Evolutionary conservation across 2,113 vertebrate genomes (phyloP), one percentile per base, ranked within the genome.

Genomic region (Nycticebus coucang): DNA sequence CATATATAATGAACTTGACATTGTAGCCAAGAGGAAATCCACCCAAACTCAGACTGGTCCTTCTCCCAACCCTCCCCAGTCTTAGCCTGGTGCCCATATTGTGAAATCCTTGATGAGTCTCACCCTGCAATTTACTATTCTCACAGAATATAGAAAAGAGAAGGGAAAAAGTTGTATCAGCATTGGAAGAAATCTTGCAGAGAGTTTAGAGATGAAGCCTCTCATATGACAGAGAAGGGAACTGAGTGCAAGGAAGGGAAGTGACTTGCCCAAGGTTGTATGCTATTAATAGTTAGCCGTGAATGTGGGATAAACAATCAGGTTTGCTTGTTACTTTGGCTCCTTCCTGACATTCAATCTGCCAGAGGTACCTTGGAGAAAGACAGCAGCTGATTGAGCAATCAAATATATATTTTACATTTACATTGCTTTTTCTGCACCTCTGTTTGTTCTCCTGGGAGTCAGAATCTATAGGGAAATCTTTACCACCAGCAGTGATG

Each of bases 281-380:
- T 50, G 33, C 45, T 50, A 50, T 50, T 50, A 50, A 84, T 57
- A 37, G 60, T 79, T 80, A 77, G 35, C 55, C 50, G 24, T 30
- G 26, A 57, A 77, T 0, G 3, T 64, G 26, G 24, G 18, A 41
- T 89, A 53, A 87, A 71, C 55, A 80, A 75, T 71, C 71, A 71
- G 33, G 33, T 81, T 69, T 92, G 74, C 92, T 78, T 75, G 57
- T 59, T 30, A 60, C 33, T 71, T 75, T 55, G 35, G 84, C 26
- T 55, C 22, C 19, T 64, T 26, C 33, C 72, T 96, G 91, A 71
- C 77, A 92, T 74, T 89, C 69, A 90, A 92, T 93, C 75, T 90
- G 59, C 80, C 35, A 75, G 59, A 77, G 24, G 33, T 62, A 9
- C 77, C 37, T 28, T 7, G 82, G 77, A 85, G 83, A 80, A 80